Percentiles rank a stretch among this genome's conserved stretches.
These are phyloP conservation scores for Clistopyga incitator DNA, from an alignment of 2,888 invertebrate genomes.

Conservation along the genomic window DNA sequence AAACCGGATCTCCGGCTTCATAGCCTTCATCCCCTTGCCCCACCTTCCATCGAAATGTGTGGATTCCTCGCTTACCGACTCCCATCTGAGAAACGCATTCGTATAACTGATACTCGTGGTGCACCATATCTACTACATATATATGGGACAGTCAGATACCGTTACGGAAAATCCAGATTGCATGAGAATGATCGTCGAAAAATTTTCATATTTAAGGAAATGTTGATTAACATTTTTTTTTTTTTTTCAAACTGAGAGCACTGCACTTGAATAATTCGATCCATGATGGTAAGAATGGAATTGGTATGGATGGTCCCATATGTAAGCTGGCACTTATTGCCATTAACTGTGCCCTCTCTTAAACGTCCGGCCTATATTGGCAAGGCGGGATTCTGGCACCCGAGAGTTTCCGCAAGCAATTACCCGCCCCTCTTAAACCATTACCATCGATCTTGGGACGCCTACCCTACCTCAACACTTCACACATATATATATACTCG, in stretches of 20 bases:
- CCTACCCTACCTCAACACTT: slow-evolving; percentile 22
- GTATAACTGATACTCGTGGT: slow-evolving; percentile 16
- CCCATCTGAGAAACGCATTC: slow-evolving; percentile 34
- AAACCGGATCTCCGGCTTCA: background rate
- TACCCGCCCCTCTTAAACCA: slow-evolving; percentile 38
- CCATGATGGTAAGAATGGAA: too few species aligned
- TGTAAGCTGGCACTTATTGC: slow-evolving; percentile 18
- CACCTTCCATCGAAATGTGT: background rate
- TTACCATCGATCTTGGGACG: slow-evolving; percentile 37
- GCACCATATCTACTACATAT: background rate
- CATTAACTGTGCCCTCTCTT: slow-evolving; percentile 25
- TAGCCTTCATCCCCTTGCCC: background rate
- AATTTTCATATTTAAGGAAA: too few species aligned
- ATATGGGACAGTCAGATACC: background rate
- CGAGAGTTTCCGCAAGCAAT: slow-evolving; percentile 48
- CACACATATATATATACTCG: background rate
- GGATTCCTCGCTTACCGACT: background rate
- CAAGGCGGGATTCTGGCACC: background rate
- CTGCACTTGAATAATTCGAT: too few species aligned
- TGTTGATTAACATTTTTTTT: too few species aligned
- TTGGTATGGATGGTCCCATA: too few species aligned
- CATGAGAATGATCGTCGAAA: too few species aligned
- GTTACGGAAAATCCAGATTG: too few species aligned
- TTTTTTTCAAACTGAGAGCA: too few species aligned
- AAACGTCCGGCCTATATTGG: too few species aligned